Percentiles rank a stretch among this genome's conserved stretches.
These are phyloP conservation scores for Laspeyria flexula DNA, from an alignment of 2,888 invertebrate genomes.

Conservation along the genomic window DNA sequence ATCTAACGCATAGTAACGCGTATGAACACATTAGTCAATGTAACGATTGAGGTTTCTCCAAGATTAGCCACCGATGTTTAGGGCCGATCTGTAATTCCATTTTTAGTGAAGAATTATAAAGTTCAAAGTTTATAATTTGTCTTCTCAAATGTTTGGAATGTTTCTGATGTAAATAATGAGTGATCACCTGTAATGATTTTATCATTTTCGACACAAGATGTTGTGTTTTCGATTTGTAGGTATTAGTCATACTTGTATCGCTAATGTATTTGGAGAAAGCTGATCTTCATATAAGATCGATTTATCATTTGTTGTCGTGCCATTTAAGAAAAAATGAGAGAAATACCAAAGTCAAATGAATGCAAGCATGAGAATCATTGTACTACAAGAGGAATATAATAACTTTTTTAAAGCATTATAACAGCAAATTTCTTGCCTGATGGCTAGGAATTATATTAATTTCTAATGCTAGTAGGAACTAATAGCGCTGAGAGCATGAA, in stretches of 20 bases:
- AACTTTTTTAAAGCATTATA: too few species aligned
- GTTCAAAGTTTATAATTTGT: conserved; percentile 71
- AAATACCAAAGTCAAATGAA: too few species aligned
- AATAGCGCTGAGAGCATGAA: too few species aligned
- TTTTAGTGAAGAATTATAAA: conserved; percentile 56
- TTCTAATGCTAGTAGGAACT: too few species aligned
- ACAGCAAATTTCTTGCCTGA: too few species aligned
- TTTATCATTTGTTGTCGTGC: not conserved
- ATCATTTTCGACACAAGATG: conserved; percentile 41
- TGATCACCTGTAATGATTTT: conserved; percentile 49
- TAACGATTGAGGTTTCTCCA: conserved; percentile 61
- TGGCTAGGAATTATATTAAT: too few species aligned
- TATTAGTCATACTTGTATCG: conserved; percentile 12
- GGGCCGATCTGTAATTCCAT: conserved; percentile 60
- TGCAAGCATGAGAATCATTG: too few species aligned
- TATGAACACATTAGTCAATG: conserved; percentile 76
- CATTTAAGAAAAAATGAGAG: too few species aligned
- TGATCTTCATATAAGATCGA: not conserved
- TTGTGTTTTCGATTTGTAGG: conserved; percentile 15
- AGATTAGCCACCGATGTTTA: conserved; percentile 67
- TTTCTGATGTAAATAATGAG: conserved; percentile 41
- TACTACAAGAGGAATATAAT: too few species aligned
- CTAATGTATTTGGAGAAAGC: conserved; percentile 8
- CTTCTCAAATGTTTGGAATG: conserved; percentile 50
- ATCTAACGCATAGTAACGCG: conserved; percentile 59